phyloP scores from a whole-genome alignment of 1,140 invertebrate genomes.

The Helicoverpa armigera region DNA sequence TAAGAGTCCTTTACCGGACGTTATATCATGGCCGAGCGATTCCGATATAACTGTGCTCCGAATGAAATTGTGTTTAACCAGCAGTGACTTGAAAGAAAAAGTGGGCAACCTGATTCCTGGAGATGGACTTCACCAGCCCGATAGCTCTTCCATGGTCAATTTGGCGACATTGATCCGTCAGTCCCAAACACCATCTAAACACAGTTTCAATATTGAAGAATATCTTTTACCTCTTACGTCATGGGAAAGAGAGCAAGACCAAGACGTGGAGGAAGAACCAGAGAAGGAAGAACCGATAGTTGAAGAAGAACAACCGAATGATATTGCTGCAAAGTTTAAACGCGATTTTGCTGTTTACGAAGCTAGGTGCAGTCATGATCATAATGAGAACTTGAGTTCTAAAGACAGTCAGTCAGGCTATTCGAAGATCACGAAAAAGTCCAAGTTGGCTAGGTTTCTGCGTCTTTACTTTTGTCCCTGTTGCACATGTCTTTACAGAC shows the following conservation, averaged over 20 bases:
- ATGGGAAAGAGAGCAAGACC: constrained; percentile 69
- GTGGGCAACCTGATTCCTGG: constrained; percentile 64
- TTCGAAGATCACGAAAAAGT: constrained; percentile 62
- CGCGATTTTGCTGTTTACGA: constrained; percentile 34
- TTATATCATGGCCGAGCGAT: constrained; percentile 80
- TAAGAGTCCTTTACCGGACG: constrained; percentile 65
- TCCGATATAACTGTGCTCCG: constrained; percentile 81
- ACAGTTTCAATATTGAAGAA: constrained; percentile 72
- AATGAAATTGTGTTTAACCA: constrained; percentile 71
- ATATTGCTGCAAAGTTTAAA: constrained; percentile 12
- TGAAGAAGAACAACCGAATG: constrained; percentile 6
- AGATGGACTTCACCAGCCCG: constrained; percentile 75
- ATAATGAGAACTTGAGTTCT: constrained; percentile 54
- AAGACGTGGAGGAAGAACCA: constrained; percentile 39
- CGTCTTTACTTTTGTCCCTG: constrained; percentile 82
- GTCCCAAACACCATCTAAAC: constrained; percentile 72
- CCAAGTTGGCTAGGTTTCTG: constrained; percentile 77
- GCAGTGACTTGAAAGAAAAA: constrained; percentile 63
- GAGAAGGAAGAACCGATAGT: constrained; percentile 37
- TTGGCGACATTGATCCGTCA: constrained; percentile 77
- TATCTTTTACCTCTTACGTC: constrained; percentile 75
- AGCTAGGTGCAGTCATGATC: constrained; percentile 51
- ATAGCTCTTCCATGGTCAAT: constrained; percentile 80
- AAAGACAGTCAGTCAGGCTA: constrained; percentile 54
- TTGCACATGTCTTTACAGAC: constrained; percentile 77